phyloP scores from a whole-genome alignment of 2,113 vertebrate genomes.

The Amazona vittata region DNA sequence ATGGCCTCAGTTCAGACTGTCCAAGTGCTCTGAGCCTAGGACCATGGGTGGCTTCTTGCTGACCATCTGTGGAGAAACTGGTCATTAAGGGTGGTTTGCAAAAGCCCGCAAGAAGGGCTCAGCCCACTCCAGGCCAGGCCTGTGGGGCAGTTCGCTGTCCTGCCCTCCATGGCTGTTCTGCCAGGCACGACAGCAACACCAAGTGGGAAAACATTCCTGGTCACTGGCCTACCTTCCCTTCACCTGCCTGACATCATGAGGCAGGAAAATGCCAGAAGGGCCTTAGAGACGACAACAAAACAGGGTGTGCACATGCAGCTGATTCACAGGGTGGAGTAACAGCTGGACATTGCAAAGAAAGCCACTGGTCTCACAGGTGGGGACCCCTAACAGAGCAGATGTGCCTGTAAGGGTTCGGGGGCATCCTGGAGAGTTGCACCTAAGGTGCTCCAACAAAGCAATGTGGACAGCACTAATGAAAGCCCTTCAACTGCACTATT shows the following conservation, averaged over 20 bases:
- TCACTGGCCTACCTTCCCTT: not conserved
- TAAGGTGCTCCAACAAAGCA: not conserved
- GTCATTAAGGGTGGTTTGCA: not conserved
- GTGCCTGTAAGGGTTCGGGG: not conserved
- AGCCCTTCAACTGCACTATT: not conserved
- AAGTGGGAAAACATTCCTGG: not conserved
- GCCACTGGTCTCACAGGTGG: accelerated
- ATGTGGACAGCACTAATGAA: accelerated
- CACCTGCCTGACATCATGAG: not conserved
- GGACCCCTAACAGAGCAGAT: not conserved
- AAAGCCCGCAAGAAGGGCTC: not conserved
- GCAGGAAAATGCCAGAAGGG: not conserved
- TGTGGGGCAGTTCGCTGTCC: not conserved
- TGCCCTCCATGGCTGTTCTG: not conserved
- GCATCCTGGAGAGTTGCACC: not conserved
- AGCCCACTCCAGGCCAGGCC: not conserved
- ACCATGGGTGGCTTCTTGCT: not conserved
- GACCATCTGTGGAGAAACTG: not conserved
- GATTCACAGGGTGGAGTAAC: not conserved
- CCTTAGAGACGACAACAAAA: not conserved
- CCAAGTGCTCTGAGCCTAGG: not conserved
- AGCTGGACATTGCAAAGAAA: not conserved
- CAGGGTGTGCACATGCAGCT: not conserved
- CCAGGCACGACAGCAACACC: not conserved
- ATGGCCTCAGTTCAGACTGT: not conserved